Evolutionary conservation across 2,888 invertebrate genomes (phyloP), one percentile per base, ranked within the genome.

Genomic region (Drosophila meridiana): DNA sequence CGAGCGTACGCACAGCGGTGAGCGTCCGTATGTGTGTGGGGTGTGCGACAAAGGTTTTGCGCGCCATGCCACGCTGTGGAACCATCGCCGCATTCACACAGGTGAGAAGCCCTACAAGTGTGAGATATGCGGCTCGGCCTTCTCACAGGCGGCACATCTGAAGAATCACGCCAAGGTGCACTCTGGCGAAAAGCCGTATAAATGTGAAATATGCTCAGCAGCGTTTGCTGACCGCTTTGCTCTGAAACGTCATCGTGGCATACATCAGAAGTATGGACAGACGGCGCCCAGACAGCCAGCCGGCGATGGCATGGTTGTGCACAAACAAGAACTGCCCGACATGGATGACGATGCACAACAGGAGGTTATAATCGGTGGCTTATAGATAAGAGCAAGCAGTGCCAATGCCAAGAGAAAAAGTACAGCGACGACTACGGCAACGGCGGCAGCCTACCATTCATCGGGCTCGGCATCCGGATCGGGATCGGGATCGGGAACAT

Each of bases 41-140:
- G 95, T 97, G 30, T 97, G 97, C 90, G 97, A 97, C 92, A 97
- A 97, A 93, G 97, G 97, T 38, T 97, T 97, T 92, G 97, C 97
- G 50, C 94, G 97, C 77, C 97, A 97, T 92, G 97, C 97, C 8
- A 97, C 97, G 0, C 93, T 97, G 68, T 97, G 97, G 97, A 97
- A 97, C 93, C 97, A 97, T 91, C 94, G 97, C 34, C 95, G 97
- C 78, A 97, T 97, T 82, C 97, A 97, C 91, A 97, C 97, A 0
- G 97, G 97, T 3, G 93, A 93, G 69, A 93, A 93, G 70, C 92
- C 92, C 62, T 93, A 92, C 87, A 96, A 97, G 91, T 97, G 97
- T 92, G 97, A 97, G 80, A 96, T 96, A 63, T 97, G 97, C 91
- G 97, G 97, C n/a, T 97, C 97, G 32, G 97, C 97, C 66, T 97